Conservation (phyloP, 2,888 invertebrate species). For the Oeneis ivallda region DNA sequence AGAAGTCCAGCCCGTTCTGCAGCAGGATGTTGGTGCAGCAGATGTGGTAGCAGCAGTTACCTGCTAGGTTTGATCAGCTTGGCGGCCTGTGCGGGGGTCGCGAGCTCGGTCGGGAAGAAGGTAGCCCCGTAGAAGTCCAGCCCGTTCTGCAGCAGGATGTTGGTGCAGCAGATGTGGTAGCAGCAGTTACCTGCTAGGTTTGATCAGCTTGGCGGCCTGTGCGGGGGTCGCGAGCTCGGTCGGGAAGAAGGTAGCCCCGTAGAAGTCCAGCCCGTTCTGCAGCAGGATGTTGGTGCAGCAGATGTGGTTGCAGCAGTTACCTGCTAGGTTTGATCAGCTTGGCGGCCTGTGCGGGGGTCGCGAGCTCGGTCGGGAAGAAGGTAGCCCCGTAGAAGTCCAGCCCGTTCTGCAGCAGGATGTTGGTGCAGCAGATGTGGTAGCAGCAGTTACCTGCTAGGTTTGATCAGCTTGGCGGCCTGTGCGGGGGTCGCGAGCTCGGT, state of each 20-base stretch:
- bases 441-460: conserved; percentile 68
- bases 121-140: conserved; percentile 94
- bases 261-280: too few species aligned
- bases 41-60: conserved; percentile 52
- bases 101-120: conserved; percentile 92
- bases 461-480: conserved; percentile 83
- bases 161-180: too few species aligned
- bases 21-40: conserved; percentile 88
- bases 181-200: too few species aligned
- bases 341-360: too few species aligned
- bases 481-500: conserved; percentile 88
- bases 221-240: too few species aligned
- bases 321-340: too few species aligned
- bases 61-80: conserved; percentile 81
- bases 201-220: too few species aligned
- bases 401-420: conserved; percentile 90
- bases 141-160: conserved; percentile 90
- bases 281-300: conserved; percentile 88
- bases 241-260: too few species aligned
- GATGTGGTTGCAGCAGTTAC: too few species aligned
- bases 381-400: too few species aligned
- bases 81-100: conserved; percentile 84
- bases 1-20: conserved; percentile 93
- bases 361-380: too few species aligned
- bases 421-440: too few species aligned